Percentiles rank a stretch among this genome's conserved stretches.
These are phyloP conservation scores for Halichoeres trimaculatus DNA, from an alignment of 2,113 vertebrate species.

Conservation along the genomic window DNA sequence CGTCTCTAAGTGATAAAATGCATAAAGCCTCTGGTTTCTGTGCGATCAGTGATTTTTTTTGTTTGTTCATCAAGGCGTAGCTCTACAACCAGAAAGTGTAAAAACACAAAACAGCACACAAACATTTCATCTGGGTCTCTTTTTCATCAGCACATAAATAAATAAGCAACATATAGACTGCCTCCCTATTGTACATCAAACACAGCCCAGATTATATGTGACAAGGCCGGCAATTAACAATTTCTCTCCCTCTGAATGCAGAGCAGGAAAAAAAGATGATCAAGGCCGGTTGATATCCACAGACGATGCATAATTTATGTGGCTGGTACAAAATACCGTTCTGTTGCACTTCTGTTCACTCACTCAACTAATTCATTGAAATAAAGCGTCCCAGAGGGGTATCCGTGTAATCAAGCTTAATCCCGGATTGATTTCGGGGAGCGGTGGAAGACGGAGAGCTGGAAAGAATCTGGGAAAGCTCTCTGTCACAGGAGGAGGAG, in stretches of 20 bases:
- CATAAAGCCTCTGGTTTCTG: neutral
- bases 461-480: conserved; percentile 61
- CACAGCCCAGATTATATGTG: conserved; percentile 63
- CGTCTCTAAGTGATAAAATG: conserved; percentile 10
- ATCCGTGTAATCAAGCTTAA: conserved; percentile 75
- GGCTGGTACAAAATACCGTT: conserved; percentile 83
- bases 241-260: conserved; percentile 75
- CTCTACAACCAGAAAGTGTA: conserved; percentile 19
- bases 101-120: conserved; percentile 47
- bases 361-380: conserved; percentile 83
- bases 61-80: conserved; percentile 17
- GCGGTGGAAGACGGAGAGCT: conserved; percentile 55
- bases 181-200: conserved; percentile 68
- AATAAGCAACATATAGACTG: conserved; percentile 67
- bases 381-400: conserved; percentile 79
- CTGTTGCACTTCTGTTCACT: conserved; percentile 82
- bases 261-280: conserved; percentile 76
- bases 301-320: conserved; percentile 84
- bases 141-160: conserved; percentile 71
- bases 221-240: conserved; percentile 80
- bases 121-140: conserved; percentile 54
- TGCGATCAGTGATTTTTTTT: conserved; percentile 5
- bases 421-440: conserved; percentile 74
- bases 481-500: conserved; percentile 45
- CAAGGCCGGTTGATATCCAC: conserved; percentile 79